Base-by-base conservation (phyloP, 2,888 invertebrate species). In the Harpalus rubripes region DNA sequence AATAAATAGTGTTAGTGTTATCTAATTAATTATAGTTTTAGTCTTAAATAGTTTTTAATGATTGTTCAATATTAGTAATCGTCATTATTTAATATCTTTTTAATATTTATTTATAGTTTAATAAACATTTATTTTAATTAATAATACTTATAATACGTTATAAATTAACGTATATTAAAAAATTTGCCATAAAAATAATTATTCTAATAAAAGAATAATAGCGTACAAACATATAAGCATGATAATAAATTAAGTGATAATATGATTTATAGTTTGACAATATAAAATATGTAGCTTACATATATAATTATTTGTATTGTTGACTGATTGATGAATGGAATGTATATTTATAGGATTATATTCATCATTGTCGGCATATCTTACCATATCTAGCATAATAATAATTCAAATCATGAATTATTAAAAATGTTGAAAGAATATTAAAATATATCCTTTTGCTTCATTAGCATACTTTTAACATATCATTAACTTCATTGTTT, bases 281-380 rank as follows among this genome's bases (percentile, higher is more conserved):
- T 12, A 52, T 12, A 52, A 52, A 52, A 52, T 52, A 52, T 52
- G 44, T 52, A 52, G 44, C 10, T 44, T 44, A 44, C 44, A 52
- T 52, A 52, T 12, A 1, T 52, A 52, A 52, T 52, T 52, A 52
- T 52, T 52, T 52, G 10, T 52, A 52, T 52, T 52, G 44, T 52
- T 52, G 44, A 52, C 4, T 52, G 44, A 52, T 52, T 52, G 44
- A 52, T 52, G 44, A 52, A 52, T 52, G 44, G 44, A 52, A 52
- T 52, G 44, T 12, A 52, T 52, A 52, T 52, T 52, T 52, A 52
- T 52, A 52, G 44, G 1, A 10, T 12, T 52, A 10, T 52, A 52
- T 52, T 52, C 44, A 52, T 52, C 44, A 10, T 52, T 52, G 44
- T 12, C 44, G 12, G 6, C 44, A 52, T 52, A 52, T 52, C 44